These are phyloP conservation scores for Furnarius figulus DNA, from an alignment of 2,113 vertebrate genomes.

Conservation along the genomic window DNA sequence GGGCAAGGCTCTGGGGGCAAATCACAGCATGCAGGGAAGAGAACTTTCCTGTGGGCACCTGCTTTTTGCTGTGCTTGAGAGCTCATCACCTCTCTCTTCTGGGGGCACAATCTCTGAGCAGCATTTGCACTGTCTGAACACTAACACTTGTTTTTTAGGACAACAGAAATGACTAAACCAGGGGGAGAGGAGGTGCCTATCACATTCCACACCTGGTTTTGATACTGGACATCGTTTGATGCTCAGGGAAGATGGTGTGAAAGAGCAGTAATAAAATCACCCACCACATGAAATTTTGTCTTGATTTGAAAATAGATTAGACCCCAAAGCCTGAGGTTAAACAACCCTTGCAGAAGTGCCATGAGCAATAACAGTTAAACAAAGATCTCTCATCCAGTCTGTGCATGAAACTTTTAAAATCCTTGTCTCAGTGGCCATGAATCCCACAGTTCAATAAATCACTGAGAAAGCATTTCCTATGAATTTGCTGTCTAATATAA, in stretches of 20 bases:
- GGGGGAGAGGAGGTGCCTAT: not conserved
- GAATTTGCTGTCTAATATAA: conserved; percentile 38
- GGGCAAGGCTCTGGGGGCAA: not conserved
- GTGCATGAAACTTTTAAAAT: not conserved
- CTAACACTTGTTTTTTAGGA: not conserved
- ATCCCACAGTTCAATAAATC: conserved; percentile 19
- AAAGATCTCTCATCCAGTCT: not conserved
- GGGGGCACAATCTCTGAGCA: not conserved
- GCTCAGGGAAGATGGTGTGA: not conserved
- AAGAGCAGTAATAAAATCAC: not conserved
- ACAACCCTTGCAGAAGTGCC: not conserved
- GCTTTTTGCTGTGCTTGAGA: not conserved
- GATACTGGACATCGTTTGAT: not conserved
- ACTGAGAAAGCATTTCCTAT: conserved; percentile 26
- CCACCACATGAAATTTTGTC: not conserved
- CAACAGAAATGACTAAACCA: not conserved
- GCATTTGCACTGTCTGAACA: not conserved
- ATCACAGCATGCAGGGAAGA: not conserved
- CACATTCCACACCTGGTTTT: not conserved
- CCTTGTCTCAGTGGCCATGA: not conserved
- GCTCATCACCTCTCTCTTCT: not conserved
- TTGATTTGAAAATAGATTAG: not conserved
- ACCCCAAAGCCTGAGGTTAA: not conserved
- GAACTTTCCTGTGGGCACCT: not conserved
- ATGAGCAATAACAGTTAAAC: not conserved